phyloP scores from a whole-genome alignment of 2,113 vertebrate genomes.

The Lethenteron reissneri region DNA sequence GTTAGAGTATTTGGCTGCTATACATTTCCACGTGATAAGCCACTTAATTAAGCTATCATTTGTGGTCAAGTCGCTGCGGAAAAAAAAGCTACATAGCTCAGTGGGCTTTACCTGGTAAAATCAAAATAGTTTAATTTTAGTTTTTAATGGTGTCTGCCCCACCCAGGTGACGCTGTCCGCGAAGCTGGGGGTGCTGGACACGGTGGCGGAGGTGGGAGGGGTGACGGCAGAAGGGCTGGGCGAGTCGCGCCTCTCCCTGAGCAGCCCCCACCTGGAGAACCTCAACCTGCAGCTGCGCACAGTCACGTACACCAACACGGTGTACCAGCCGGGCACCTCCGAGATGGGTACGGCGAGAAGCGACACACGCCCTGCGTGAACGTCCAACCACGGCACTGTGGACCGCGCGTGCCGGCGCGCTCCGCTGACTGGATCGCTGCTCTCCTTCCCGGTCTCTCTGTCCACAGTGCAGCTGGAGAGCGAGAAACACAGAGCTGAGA shows the following conservation, averaged over 20 bases:
- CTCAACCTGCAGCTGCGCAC: slow-evolving; percentile 21
- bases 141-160: neutral
- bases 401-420: too few relatives aligned
- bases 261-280: slow-evolving; percentile 12
- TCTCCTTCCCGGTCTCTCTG: neutral
- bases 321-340: slow-evolving; percentile 19
- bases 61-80: too few relatives aligned
- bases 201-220: slow-evolving; percentile 11
- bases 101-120: too few relatives aligned
- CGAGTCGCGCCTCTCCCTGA: slow-evolving; percentile 17
- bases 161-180: slow-evolving; percentile 21
- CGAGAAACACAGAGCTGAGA: slow-evolving; percentile 16
- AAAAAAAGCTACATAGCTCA: too few relatives aligned
- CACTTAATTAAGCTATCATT: too few relatives aligned
- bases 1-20: too few relatives aligned
- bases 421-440: slow-evolving; percentile 9
- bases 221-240: slow-evolving; percentile 16
- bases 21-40: too few relatives aligned
- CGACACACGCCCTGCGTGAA: too few relatives aligned
- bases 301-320: slow-evolving; percentile 23
- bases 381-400: too few relatives aligned
- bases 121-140: too few relatives aligned
- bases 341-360: slow-evolving; percentile 19
- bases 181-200: slow-evolving; percentile 19
- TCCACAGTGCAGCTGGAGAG: slow-evolving; percentile 18